A percentile compares a stretch with the other conserved stretches of the same genome.
Conservation (phyloP, 2,888 invertebrate genomes). For the Drosophila helvetica region DNA sequence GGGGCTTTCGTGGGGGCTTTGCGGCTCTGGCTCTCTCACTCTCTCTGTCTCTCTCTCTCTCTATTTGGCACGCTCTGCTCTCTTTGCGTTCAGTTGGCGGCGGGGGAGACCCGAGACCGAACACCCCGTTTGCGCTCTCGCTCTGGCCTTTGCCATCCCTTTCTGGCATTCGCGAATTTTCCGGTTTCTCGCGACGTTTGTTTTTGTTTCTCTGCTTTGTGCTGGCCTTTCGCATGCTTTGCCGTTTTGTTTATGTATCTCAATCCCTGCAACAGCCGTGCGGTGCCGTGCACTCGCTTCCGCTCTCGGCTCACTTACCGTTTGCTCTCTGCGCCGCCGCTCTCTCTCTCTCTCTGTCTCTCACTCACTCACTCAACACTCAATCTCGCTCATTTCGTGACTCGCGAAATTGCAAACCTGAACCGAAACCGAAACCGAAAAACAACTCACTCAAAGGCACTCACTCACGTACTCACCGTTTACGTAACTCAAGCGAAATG, state of each 20-base stretch:
- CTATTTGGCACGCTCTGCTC: constrained; percentile 22
- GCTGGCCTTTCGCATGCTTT: constrained; percentile 75
- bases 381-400: constrained; percentile 8
- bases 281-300: constrained; percentile 25
- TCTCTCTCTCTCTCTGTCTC: constrained; percentile 46
- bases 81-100: constrained; percentile 1
- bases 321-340: constrained; percentile 38
- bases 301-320: constrained; percentile 1
- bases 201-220: constrained; percentile 77
- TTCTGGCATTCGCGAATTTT: constrained; percentile 51
- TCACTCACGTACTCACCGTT: constrained; percentile 63
- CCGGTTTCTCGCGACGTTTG: constrained; percentile 65
- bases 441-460: constrained; percentile 46
- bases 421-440: constrained; percentile 25
- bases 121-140: constrained; percentile 53
- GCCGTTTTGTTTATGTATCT: constrained; percentile 71
- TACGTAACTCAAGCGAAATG: constrained; percentile 62
- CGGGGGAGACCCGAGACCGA: constrained; percentile 11
- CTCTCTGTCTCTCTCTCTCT: too few relatives aligned
- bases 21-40: constrained; percentile 8
- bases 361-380: constrained; percentile 31
- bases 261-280: constrained; percentile 39
- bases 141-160: constrained; percentile 15
- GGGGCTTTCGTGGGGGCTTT: constrained; percentile 4
- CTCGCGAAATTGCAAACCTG: constrained; percentile 4